Conservation (phyloP, 2,797 vertebrate species). For the Lagodon rhomboides region DNA sequence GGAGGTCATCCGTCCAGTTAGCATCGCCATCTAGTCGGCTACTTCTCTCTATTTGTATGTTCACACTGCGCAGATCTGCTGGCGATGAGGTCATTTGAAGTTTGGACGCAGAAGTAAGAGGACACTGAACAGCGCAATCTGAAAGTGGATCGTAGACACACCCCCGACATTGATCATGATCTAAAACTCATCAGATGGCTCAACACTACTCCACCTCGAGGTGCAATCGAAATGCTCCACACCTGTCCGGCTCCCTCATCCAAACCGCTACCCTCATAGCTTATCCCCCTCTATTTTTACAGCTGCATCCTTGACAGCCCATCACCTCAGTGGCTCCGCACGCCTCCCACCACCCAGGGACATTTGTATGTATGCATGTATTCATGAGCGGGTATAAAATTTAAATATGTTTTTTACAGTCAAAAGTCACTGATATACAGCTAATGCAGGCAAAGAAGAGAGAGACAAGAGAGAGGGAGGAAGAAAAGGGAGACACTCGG, state of each 20-base stretch:
- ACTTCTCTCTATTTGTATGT: too few species aligned
- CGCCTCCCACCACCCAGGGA: slow-evolving; percentile 62
- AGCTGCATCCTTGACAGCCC: slow-evolving; percentile 57
- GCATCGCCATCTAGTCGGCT: too few species aligned
- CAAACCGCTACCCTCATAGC: slow-evolving; percentile 12
- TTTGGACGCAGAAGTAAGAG: too few species aligned
- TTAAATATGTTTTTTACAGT: slow-evolving; percentile 71
- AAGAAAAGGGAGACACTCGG: slow-evolving; percentile 39
- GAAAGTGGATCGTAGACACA: too few species aligned
- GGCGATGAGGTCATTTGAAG: too few species aligned
- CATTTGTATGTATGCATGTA: slow-evolving; percentile 82
- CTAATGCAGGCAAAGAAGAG: slow-evolving; percentile 51
- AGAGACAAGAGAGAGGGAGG: slow-evolving; percentile 40
- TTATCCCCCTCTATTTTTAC: slow-evolving; percentile 42
- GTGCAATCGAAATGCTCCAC: slow-evolving; percentile 14
- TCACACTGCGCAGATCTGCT: too few species aligned
- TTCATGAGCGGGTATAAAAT: slow-evolving; percentile 80
- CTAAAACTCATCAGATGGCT: too few species aligned
- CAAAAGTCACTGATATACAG: slow-evolving; percentile 72
- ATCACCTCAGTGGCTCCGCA: slow-evolving; percentile 64
- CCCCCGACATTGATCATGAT: too few species aligned
- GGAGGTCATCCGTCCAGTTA: too few species aligned
- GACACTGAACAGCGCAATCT: too few species aligned
- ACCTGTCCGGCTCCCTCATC: slow-evolving; percentile 26
- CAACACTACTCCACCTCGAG: background rate